These are phyloP conservation scores for Cryptoprocta ferox DNA, from an alignment of 2,797 vertebrate species.

Conservation along the genomic window DNA sequence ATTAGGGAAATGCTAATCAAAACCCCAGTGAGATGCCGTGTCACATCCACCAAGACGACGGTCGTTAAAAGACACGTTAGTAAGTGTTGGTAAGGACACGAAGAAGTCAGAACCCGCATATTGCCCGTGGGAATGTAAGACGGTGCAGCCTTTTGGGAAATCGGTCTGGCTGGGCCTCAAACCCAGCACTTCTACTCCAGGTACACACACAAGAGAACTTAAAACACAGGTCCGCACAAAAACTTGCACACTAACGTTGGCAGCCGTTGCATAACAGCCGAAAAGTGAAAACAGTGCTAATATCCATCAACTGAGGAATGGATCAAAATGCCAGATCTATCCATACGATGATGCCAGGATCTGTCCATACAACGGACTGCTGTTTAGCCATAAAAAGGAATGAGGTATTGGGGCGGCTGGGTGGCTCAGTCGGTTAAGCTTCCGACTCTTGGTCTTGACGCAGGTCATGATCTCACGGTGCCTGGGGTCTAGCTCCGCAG, in stretches of 20 bases:
- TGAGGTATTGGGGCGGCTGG: too few relatives aligned
- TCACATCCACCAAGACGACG: neutral
- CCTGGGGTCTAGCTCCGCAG: too few relatives aligned
- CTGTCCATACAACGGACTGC: neutral
- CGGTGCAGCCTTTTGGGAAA: neutral
- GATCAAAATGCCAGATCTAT: neutral
- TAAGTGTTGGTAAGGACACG: neutral
- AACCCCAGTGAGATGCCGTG: neutral
- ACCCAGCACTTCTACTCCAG: neutral
- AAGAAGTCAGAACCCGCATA: neutral
- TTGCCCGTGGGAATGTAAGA: neutral
- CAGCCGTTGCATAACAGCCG: neutral
- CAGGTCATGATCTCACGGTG: too few relatives aligned
- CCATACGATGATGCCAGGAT: neutral
- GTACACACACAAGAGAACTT: neutral
- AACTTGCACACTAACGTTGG: neutral
- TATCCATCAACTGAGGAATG: neutral
- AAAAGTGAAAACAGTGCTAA: neutral
- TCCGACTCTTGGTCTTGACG: too few relatives aligned
- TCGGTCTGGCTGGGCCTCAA: neutral
- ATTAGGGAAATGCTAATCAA: neutral
- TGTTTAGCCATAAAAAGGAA: neutral
- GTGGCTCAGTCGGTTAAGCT: too few relatives aligned
- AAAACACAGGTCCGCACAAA: neutral
- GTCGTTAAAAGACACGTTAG: neutral